Conservation (phyloP, 2,888 invertebrate species). For the Parapristionchus giblindavisi region DNA sequence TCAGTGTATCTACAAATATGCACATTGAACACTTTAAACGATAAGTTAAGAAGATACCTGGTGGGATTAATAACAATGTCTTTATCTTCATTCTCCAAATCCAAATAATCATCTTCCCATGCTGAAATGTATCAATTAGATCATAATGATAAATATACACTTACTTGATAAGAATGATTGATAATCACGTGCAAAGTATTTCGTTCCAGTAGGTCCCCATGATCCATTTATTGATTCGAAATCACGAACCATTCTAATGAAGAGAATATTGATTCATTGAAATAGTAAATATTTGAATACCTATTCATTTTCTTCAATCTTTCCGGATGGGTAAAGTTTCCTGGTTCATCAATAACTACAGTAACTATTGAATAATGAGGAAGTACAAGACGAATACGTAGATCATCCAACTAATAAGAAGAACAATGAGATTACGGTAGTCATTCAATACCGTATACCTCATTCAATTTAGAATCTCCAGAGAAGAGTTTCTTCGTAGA, state of each 20-base stretch:
- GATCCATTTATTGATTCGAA: constrained; percentile 62
- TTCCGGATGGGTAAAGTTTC: constrained; percentile 55
- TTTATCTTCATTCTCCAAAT: constrained; percentile 31
- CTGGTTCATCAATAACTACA: constrained; percentile 58
- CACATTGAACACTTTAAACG: neutral
- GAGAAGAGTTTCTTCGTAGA: constrained; percentile 65
- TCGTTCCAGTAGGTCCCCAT: constrained; percentile 63
- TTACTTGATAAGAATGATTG: constrained; percentile 55
- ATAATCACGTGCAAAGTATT: constrained; percentile 66
- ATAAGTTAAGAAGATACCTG: constrained; percentile 2
- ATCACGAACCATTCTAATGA: constrained; percentile 58
- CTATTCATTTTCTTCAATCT: constrained; percentile 58
- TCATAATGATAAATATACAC: neutral
- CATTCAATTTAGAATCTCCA: constrained; percentile 61
- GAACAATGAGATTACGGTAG: neutral
- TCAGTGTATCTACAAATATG: constrained; percentile 46
- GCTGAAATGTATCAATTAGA: constrained; percentile 1
- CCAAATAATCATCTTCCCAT: constrained; percentile 27
- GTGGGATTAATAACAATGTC: constrained; percentile 29
- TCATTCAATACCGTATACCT: constrained; percentile 36
- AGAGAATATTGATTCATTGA: neutral
- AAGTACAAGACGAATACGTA: constrained; percentile 59
- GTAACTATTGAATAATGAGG: constrained; percentile 61
- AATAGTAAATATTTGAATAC: neutral
- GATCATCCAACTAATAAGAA: constrained; percentile 48